Base-by-base conservation (phyloP, 1,140 invertebrate species). In the Sarcophaga bullata region DNA sequence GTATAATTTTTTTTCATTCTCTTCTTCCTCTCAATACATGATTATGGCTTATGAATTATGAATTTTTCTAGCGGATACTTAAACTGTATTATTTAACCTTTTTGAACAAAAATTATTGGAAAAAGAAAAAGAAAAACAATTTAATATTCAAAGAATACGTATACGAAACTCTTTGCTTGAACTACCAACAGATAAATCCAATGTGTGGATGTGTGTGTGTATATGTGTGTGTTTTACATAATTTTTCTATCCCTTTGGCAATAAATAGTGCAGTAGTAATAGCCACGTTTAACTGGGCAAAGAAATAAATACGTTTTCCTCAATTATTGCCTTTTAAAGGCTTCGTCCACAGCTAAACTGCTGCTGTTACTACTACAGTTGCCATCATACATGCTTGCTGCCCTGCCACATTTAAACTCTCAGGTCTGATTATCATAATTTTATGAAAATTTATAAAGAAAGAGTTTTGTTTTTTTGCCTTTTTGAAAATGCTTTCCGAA, bases 1-100 rank as follows among this genome's bases (percentile, higher is more conserved):
- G 13, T 52, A 52, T 52, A 37, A 1, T 37, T 37, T 37, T 4
- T 1, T 37, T 37, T 37, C 25, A 2, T 37, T 37, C 25, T 37
- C 25, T 37, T 37, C 25, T 37, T 37, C 4, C 25, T 37, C 25
- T 37, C 25, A 37, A 37, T 37, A 37, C 25, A 37, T 37, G 25
- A 37, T 37, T 37, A 58, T 58, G 19, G 17, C 75, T 78, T 78
- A 78, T 78, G 75, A 78, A 78, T 78, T 78, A 78, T 78, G 75
- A 78, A 78, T 52, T 78, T 78, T 78, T 50, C 75, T 78, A 78
- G 75, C 75, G 75, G 75, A 78, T 78, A 78, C 75, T 78, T 52
- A 50, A 78, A 78, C 75, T 48, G 75, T 19, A 78, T 78, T 78
- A 50, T 78, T 49, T 50, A 78, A 78, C 49, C 75, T 50, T 50